These are phyloP conservation scores for Hippocampus abdominalis DNA, from an alignment of 2,113 vertebrate genomes.

Conservation along the genomic window DNA sequence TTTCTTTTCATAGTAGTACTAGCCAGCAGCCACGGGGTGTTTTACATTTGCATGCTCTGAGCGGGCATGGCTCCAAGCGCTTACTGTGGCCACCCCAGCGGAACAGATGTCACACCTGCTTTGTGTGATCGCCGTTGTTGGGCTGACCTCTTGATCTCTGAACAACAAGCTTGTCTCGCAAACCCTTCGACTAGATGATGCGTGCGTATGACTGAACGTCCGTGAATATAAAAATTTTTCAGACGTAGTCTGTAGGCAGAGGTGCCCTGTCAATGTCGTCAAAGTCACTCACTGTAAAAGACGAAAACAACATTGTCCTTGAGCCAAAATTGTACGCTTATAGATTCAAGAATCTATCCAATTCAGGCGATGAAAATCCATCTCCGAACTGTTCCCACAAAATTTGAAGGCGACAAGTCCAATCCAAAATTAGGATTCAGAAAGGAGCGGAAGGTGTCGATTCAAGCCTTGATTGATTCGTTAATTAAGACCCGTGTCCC, in stretches of 20 bases:
- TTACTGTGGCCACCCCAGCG: slow-evolving; percentile 45
- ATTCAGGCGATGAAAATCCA: no score
- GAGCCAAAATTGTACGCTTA: no score
- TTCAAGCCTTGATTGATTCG: not conserved
- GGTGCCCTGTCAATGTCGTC: not conserved
- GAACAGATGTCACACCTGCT: slow-evolving; percentile 69
- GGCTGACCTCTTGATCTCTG: slow-evolving; percentile 59
- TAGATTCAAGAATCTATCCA: no score
- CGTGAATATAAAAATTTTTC: not conserved
- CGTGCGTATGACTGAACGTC: not conserved
- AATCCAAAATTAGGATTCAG: not conserved
- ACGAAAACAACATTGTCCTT: no score
- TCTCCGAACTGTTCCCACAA: no score
- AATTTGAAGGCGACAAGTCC: not conserved
- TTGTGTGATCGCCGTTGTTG: slow-evolving; percentile 62
- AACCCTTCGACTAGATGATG: slow-evolving; percentile 19
- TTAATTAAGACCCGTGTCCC: not conserved
- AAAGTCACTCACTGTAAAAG: no score
- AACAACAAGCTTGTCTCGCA: slow-evolving; percentile 51
- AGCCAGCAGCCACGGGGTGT: slow-evolving; percentile 9
- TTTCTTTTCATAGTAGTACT: not conserved
- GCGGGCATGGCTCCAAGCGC: slow-evolving; percentile 32
- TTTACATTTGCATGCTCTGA: slow-evolving; percentile 43
- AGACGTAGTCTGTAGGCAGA: not conserved
- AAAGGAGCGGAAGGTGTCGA: not conserved